These are phyloP conservation scores for Popillia japonica DNA, from an alignment of 1,140 invertebrate species.

Conservation along the genomic window DNA sequence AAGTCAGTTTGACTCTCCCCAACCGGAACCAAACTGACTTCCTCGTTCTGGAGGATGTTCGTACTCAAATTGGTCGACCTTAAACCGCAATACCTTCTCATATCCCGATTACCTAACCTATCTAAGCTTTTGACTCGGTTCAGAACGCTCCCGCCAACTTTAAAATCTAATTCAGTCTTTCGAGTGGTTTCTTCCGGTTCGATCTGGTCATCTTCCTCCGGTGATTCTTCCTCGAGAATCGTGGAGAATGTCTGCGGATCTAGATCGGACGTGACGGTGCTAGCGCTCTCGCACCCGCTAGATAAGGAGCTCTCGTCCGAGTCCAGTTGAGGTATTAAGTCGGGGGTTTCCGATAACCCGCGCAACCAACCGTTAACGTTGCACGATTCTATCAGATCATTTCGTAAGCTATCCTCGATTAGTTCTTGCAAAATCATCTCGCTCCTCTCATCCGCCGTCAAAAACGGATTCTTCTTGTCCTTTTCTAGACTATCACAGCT, in stretches of 20 bases:
- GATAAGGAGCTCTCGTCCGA: conserved; percentile 81
- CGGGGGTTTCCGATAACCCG: conserved; percentile 48
- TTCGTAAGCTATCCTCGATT: conserved; percentile 49
- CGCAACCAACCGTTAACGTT: conserved; percentile 51
- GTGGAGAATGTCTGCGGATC: conserved; percentile 50
- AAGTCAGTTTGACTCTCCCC: conserved; percentile 58
- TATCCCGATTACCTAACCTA: conserved; percentile 46
- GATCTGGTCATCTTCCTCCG: conserved; percentile 17
- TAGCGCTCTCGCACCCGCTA: conserved; percentile 80
- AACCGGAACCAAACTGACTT: conserved; percentile 58
- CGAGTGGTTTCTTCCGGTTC: conserved; percentile 48
- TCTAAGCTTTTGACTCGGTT: conserved; percentile 51
- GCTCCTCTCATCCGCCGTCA: conserved; percentile 46
- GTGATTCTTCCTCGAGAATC: conserved; percentile 58
- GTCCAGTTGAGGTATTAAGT: conserved; percentile 58
- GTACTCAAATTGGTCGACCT: conserved; percentile 46
- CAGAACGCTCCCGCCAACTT: conserved; percentile 56
- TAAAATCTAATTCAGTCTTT: conserved; percentile 59
- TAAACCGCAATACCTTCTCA: conserved; percentile 48
- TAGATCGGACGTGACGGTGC: conserved; percentile 67
- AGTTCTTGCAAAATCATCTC: conserved; percentile 53
- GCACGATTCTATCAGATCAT: conserved; percentile 53
- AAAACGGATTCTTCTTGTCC: neutral
- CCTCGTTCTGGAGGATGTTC: conserved; percentile 51
- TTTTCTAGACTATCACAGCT: conserved; percentile 44